A percentile compares a stretch with the other conserved stretches of the same genome.
These are phyloP conservation scores for Rhagologus leucostigma DNA, from an alignment of 2,113 vertebrate genomes.

Conservation along the genomic window DNA sequence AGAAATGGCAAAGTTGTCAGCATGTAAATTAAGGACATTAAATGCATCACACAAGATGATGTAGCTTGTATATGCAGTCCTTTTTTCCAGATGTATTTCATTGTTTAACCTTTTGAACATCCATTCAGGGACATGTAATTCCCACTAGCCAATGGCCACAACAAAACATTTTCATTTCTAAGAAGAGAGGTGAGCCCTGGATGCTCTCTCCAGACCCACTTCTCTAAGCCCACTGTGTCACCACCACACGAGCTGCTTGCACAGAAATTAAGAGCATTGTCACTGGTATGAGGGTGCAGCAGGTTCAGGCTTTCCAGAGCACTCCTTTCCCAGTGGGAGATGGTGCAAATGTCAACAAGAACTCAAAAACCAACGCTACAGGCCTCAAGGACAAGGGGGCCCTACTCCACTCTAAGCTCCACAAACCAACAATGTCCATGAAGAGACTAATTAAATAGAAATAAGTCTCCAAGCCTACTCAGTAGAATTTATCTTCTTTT, in stretches of 20 bases:
- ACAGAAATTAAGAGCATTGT: not conserved
- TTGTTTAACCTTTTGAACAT: not conserved
- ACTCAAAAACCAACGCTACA: not conserved
- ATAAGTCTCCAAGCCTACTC: not conserved
- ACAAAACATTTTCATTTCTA: not conserved
- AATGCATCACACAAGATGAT: not conserved
- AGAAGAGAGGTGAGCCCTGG: not conserved
- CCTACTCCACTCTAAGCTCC: not conserved
- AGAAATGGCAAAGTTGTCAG: conserved; percentile 18
- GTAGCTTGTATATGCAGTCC: not conserved
- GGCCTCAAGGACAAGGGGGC: not conserved
- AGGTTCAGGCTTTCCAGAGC: not conserved
- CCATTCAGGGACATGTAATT: not conserved
- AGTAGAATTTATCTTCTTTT: not conserved
- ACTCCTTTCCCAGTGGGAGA: not conserved
- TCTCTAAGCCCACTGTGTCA: not conserved
- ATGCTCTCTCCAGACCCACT: not conserved
- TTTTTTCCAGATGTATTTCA: not conserved
- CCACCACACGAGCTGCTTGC: not conserved
- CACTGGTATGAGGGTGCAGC: not conserved
- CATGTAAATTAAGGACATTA: not conserved
- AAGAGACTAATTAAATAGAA: not conserved
- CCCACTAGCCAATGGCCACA: not conserved
- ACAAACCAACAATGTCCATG: not conserved
- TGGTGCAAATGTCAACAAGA: not conserved